Conservation (phyloP, 2,113 vertebrate species). For the Cebus imitator region DNA sequence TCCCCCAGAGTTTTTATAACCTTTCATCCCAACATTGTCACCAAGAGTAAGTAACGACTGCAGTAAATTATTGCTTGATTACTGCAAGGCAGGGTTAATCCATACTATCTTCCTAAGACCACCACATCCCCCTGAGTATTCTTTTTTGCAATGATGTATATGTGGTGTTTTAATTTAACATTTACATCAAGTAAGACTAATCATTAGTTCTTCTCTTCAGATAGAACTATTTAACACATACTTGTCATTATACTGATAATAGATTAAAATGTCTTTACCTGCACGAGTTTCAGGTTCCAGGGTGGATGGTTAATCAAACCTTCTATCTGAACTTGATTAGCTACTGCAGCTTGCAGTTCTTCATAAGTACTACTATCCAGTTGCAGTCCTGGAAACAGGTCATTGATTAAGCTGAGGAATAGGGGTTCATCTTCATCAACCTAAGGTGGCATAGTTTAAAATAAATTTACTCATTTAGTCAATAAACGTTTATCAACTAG, state of each 20-base stretch:
- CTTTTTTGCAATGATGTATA: no score
- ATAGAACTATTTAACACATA: not conserved
- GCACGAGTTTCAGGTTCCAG: conserved; percentile 89
- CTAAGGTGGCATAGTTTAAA: conserved; percentile 66
- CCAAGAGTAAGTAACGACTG: not conserved
- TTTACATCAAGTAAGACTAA: not conserved
- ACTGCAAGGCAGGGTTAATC: not conserved
- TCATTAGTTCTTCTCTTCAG: not conserved
- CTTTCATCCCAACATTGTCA: not conserved
- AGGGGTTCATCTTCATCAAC: conserved; percentile 89
- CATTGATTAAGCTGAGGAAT: conserved; percentile 88
- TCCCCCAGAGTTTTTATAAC: not conserved
- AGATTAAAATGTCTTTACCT: conserved; percentile 75
- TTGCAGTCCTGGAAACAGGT: conserved; percentile 85
- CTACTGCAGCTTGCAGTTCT: conserved; percentile 83
- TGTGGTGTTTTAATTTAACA: not conserved
- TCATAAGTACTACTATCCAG: conserved; percentile 82
- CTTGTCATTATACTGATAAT: not conserved
- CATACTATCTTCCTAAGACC: not conserved
- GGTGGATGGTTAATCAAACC: conserved; percentile 87
- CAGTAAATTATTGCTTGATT: not conserved
- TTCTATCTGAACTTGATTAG: conserved; percentile 82
- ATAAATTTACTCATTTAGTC: not conserved
- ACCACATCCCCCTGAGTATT: not conserved
- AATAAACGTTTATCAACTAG: not conserved